These are phyloP conservation scores for Myocastor coypus DNA, from an alignment of 2,113 vertebrate species.

Conservation along the genomic window DNA sequence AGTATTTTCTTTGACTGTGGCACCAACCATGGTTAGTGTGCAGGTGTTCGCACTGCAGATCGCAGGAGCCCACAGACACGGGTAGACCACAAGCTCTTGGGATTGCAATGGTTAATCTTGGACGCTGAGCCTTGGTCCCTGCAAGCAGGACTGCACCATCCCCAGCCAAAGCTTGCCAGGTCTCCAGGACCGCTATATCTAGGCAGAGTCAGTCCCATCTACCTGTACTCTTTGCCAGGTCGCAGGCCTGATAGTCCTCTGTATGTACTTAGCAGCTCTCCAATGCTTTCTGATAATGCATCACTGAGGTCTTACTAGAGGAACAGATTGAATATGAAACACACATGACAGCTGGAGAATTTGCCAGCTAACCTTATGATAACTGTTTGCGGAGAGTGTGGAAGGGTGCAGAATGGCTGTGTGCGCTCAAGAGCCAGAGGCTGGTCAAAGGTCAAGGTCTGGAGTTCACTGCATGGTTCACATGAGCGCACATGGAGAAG, in stretches of 20 bases:
- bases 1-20: neutral
- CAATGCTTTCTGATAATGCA: too few relatives aligned
- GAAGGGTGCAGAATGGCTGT: neutral
- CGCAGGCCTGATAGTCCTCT: neutral
- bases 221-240: neutral
- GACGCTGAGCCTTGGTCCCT: neutral
- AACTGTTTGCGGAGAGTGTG: neutral
- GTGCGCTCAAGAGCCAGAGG: neutral
- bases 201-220: neutral
- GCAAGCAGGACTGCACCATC: too few relatives aligned
- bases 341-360: neutral
- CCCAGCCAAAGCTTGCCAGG: neutral
- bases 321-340: neutral
- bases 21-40: neutral
- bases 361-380: neutral
- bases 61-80: too few relatives aligned
- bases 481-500: accelerated
- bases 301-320: neutral
- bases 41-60: too few relatives aligned
- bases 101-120: neutral
- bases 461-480: neutral
- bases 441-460: neutral
- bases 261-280: neutral
- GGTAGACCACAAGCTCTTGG: too few relatives aligned
- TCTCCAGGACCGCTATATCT: neutral